Evolutionary conservation across 2,797 vertebrate species (phyloP).

Genomic region (Odontamblyopus lacepedii): DNA sequence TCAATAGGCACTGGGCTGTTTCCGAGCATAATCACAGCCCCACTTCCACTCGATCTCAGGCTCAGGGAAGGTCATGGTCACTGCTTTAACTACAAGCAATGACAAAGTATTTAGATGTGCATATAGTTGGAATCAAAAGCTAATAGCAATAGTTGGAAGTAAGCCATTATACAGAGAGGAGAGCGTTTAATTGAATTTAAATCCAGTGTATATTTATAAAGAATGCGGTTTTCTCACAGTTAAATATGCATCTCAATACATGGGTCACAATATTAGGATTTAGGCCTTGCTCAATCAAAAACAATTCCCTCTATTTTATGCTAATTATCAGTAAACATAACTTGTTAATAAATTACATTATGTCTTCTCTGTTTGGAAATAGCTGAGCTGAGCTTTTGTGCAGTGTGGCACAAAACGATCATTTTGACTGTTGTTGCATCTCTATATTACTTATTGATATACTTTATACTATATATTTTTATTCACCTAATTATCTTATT

Average conservation of each 20-base stretch:
- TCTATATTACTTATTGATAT: no score
- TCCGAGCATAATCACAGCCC: constrained; percentile 75
- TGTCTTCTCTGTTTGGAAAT: no score
- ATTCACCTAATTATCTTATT: no score
- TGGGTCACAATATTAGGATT: no score
- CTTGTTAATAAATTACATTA: no score
- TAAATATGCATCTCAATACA: not conserved
- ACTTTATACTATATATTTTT: no score
- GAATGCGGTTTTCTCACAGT: not conserved
- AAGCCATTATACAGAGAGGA: not conserved
- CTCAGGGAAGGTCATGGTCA: constrained; percentile 63
- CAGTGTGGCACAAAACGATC: no score
- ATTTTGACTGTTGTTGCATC: no score
- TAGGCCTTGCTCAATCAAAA: no score
- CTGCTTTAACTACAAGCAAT: constrained; percentile 2
- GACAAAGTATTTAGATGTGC: not conserved
- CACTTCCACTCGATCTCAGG: constrained; percentile 66
- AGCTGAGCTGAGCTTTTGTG: no score
- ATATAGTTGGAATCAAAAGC: constrained; percentile 8
- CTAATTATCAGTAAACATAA: no score
- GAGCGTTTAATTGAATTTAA: not conserved
- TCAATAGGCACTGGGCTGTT: constrained; percentile 78
- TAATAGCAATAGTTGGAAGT: not conserved
- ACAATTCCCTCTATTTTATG: no score
- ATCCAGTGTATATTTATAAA: not conserved